A percentile compares a stretch with the other conserved stretches of the same genome.
Evolutionary conservation across 2,888 invertebrate species (phyloP).

Genomic region (Mythimna lalbum): DNA sequence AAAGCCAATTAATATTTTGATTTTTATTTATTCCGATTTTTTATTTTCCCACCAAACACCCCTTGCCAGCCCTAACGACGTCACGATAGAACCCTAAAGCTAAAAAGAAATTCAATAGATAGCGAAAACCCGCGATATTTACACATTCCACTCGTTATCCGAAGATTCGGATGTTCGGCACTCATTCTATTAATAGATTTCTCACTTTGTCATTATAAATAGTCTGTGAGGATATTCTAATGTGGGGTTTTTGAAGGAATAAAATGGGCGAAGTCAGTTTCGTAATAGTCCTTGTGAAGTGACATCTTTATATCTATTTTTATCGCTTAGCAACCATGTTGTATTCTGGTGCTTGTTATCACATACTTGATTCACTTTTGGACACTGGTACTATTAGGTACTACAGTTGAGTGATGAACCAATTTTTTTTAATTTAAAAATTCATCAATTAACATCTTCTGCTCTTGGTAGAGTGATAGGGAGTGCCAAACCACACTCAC

Average conservation of each 20-base stretch:
- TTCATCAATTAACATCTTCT: too few species aligned
- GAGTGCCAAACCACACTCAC: too few species aligned
- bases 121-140: constrained; percentile 26
- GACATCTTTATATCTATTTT: background rate
- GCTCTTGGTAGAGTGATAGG: too few species aligned
- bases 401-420: too few species aligned
- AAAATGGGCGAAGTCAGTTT: background rate
- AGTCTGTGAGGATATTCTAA: background rate
- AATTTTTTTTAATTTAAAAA: too few species aligned
- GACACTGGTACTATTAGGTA: too few species aligned
- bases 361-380: too few species aligned
- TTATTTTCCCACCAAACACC: background rate
- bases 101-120: constrained; percentile 42
- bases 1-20: too few species aligned
- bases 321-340: too few species aligned
- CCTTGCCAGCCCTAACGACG: constrained; percentile 9
- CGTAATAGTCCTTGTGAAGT: background rate
- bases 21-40: too few species aligned
- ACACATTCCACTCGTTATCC: constrained; percentile 24
- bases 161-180: constrained; percentile 3
- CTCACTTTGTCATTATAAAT: background rate
- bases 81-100: constrained; percentile 8
- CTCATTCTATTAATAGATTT: background rate
- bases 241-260: background rate
- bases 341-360: too few species aligned